Evolutionary conservation across 1,140 invertebrate species (phyloP), one percentile per base, ranked within the genome.

Genomic region (Dreissena rostriformis): DNA sequence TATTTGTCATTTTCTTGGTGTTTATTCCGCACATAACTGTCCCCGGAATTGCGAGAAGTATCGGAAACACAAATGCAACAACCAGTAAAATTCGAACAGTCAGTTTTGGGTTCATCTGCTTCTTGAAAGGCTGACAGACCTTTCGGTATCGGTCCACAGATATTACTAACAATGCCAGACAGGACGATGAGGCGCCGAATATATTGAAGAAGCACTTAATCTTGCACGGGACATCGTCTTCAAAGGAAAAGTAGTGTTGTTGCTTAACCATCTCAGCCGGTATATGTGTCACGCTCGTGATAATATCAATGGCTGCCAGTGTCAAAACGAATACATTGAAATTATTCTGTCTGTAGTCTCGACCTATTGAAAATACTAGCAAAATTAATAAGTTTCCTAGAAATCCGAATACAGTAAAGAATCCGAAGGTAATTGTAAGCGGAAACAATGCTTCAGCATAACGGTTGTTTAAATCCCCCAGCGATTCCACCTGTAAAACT

Each of bases 271-370:
- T 83, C 70, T 83, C 81, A 7, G 81, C 81, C 15, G 81, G 81
- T 19, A 83, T 70, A 14, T 75, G 51, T 1, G 73, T 75, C 14
- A 53, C 19, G 39, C 81, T 75, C 28, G 72, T 76, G 8, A 70
- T 51, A 8, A 83, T 68, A 73, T 83, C 81, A 66, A 83, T 68
- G 6, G 61, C 61, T 8, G 14, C 81, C 22, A 83, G 53, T 17
- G 66, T 75, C 22, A 83, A 26, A 11, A 83, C 81, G 76, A 83
- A 82, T n/a, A 82, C 63, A 29, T 83, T 83, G 65, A 83, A 76
- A 29, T 83, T 83, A 53, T 55, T 75, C 15, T 65, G 63, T 12
- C 29, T 52, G 26, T 83, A 76, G 4, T 83, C 73, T 14, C 63
- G 81, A 66, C 73, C 61, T 1, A 61, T 19, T 10, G 73, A 65